Conservation (phyloP, 2,797 vertebrate genomes). For the Sylvilagus floridanus region DNA sequence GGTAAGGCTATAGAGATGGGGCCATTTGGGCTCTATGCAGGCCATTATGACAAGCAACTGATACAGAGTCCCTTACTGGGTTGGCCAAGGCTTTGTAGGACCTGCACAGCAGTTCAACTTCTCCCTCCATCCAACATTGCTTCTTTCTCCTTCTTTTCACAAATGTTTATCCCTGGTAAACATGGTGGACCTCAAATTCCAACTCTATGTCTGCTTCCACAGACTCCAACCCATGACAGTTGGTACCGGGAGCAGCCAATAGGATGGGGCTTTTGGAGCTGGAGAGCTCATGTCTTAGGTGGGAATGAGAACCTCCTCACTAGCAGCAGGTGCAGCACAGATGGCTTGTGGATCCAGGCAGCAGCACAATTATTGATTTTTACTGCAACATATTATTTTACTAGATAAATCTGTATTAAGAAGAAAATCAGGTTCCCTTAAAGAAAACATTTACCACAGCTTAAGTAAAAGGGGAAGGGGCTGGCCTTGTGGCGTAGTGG, state of each 20-base stretch:
- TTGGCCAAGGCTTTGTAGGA: not conserved
- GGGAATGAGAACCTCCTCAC: not conserved
- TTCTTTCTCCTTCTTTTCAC: not conserved
- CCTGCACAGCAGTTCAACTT: not conserved
- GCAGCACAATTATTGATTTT: not conserved
- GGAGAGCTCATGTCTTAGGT: not conserved
- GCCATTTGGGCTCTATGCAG: not conserved
- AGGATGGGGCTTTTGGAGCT: not conserved
- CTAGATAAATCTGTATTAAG: constrained; percentile 70
- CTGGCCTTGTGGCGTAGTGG: too few relatives aligned
- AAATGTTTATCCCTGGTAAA: not conserved
- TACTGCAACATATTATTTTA: constrained; percentile 79
- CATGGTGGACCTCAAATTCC: not conserved
- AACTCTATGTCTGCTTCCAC: not conserved
- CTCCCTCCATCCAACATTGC: not conserved
- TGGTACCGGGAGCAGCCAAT: not conserved
- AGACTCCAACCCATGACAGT: not conserved
- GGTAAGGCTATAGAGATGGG: not conserved
- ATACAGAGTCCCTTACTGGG: not conserved
- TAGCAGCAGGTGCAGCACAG: not conserved
- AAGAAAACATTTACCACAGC: constrained; percentile 54
- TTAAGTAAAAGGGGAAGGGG: constrained; percentile 32
- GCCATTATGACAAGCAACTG: not conserved
- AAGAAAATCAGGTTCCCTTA: constrained; percentile 60
- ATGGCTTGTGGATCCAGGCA: not conserved